A percentile compares a stretch with the other conserved stretches of the same genome.
phyloP scores from a whole-genome alignment of 1,140 invertebrate species.

The Danaus melanippus region DNA sequence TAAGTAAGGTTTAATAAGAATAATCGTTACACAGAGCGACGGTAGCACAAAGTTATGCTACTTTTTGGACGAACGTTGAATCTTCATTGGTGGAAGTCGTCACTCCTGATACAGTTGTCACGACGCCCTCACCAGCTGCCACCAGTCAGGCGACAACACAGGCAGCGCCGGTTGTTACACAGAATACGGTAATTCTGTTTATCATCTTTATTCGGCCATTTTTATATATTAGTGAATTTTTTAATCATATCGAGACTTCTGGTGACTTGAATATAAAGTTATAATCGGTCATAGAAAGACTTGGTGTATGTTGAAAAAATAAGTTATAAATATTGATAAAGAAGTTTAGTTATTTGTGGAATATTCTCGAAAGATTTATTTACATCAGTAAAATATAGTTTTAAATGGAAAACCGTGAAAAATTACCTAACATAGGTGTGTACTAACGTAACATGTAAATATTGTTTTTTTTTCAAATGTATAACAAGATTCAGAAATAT shows the following conservation, averaged over 20 bases:
- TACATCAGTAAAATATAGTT: too few relatives aligned
- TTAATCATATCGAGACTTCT: neutral
- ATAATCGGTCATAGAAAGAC: too few relatives aligned
- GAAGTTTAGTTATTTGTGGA: too few relatives aligned
- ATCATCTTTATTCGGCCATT: slow-evolving; percentile 2
- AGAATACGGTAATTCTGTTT: slow-evolving; percentile 31
- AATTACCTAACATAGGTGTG: too few relatives aligned
- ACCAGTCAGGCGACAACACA: slow-evolving; percentile 18
- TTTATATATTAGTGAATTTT: slow-evolving; percentile 25
- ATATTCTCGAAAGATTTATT: too few relatives aligned
- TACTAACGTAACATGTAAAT: too few relatives aligned
- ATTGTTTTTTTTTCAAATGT: too few relatives aligned
- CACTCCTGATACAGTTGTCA: slow-evolving; percentile 53
- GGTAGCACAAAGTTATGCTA: slow-evolving; percentile 80
- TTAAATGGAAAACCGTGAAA: too few relatives aligned
- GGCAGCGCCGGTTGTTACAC: slow-evolving; percentile 41
- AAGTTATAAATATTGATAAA: too few relatives aligned
- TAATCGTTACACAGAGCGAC: slow-evolving; percentile 76
- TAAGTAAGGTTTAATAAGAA: too few relatives aligned
- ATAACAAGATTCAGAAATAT: too few relatives aligned
- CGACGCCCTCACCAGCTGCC: slow-evolving; percentile 25
- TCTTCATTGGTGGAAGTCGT: slow-evolving; percentile 73
- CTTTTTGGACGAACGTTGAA: slow-evolving; percentile 83
- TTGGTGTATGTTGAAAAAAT: neutral
- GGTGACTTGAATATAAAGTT: too few relatives aligned